phyloP scores from a whole-genome alignment of 2,113 vertebrate species.

The Limnothrissa miodon region DNA sequence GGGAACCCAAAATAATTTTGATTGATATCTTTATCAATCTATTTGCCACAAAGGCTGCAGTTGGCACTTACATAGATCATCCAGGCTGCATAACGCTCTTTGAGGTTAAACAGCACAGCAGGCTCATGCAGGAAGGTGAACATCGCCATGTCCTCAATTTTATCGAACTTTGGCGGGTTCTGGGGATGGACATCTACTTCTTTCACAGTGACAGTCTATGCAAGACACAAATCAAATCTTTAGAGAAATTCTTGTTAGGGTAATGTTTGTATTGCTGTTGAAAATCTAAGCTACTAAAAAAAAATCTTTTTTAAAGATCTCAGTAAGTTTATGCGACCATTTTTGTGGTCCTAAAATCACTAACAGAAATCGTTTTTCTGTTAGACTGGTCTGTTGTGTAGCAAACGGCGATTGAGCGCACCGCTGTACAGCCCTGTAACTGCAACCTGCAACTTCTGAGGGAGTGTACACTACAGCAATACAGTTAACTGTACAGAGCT shows the following conservation, averaged over 20 bases:
- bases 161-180: slow-evolving; percentile 82
- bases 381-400: no score
- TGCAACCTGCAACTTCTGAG: no score
- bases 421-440: no score
- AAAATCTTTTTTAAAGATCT: no score
- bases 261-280: neutral
- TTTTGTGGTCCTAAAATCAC: no score
- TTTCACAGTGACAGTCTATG: slow-evolving; percentile 71
- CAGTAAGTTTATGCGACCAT: no score
- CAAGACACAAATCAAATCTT: neutral
- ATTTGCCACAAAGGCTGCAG: neutral
- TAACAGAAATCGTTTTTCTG: no score
- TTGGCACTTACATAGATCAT: slow-evolving; percentile 80
- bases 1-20: no score
- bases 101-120: slow-evolving; percentile 79
- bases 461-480: no score
- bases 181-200: slow-evolving; percentile 76
- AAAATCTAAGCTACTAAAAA: no score
- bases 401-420: no score
- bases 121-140: slow-evolving; percentile 80
- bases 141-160: slow-evolving; percentile 84
- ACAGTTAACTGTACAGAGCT: no score
- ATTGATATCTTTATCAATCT: neutral
- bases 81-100: slow-evolving; percentile 79
- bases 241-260: neutral